Percentiles rank a stretch among this genome's conserved stretches.
phyloP scores from a whole-genome alignment of 2,113 vertebrate genomes.

The Cebidichthys violaceus region DNA sequence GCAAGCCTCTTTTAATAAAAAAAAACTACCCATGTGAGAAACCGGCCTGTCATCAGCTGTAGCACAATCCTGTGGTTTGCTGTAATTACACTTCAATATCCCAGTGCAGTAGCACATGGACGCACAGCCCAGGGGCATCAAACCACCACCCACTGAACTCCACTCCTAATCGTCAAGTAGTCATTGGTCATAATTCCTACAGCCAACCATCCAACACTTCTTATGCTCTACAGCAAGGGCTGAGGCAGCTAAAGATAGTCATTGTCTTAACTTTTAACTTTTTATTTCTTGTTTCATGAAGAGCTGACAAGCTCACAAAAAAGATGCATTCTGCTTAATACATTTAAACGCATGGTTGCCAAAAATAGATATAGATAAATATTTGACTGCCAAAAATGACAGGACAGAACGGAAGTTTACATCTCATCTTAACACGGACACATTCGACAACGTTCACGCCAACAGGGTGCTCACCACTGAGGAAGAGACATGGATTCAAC shows the following conservation, averaged over 20 bases:
- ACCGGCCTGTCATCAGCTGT: not conserved
- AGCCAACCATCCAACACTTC: not conserved
- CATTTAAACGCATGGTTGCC: too few species aligned
- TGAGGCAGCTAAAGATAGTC: not conserved
- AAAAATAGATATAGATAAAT: too few species aligned
- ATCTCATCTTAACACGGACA: too few species aligned
- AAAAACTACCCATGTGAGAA: constrained; percentile 17
- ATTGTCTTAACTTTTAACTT: too few species aligned
- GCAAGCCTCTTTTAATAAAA: constrained; percentile 8
- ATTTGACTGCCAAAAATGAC: too few species aligned
- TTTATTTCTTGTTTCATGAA: too few species aligned
- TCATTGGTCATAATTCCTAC: constrained; percentile 48
- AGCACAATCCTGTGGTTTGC: not conserved
- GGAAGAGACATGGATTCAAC: too few species aligned
- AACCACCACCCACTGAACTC: constrained; percentile 40
- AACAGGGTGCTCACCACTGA: too few species aligned
- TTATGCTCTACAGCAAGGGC: not conserved
- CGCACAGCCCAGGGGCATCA: constrained; percentile 17
- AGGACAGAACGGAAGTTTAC: too few species aligned
- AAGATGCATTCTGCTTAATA: too few species aligned
- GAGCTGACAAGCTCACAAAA: too few species aligned
- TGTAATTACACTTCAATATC: constrained; percentile 12
- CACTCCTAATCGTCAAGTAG: constrained; percentile 25
- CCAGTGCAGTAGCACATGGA: not conserved
- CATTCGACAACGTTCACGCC: too few species aligned